Evolutionary conservation across 1,140 invertebrate species (phyloP), one percentile per base, ranked within the genome.

Genomic region (Brachionus koreanus): DNA sequence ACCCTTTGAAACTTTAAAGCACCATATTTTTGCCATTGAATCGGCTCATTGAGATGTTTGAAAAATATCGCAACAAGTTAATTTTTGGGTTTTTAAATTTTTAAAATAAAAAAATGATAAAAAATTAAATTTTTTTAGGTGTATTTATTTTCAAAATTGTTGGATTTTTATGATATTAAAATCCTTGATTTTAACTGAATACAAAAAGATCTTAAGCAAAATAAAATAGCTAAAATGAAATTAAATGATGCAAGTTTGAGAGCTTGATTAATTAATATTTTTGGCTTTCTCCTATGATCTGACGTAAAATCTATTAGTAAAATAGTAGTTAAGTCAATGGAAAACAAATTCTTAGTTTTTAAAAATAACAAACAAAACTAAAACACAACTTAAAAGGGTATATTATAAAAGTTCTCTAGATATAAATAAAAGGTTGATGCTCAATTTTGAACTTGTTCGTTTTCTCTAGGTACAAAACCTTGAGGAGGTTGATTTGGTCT

Each of bases 311-410:
- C 33, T 33, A 65, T 29, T n/a, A 12, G 5, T 12, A 65, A 33
- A 65, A 33, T 63, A 16, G 29, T 46, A 65, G 13, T n/a, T 5
- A 65, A 65, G 10, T 33, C 12, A 13, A 33, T 65, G 25, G 29
- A 65, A 65, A 33, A 65, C 25, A 65, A 65, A 65, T 13, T n/a
- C 25, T 65, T n/a, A 33, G 13, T 29, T 63, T 65, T 33, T 65
- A 12, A 65, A 65, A 65, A 65, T 33, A 65, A 65, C 25, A 65
- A 65, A 65, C 63, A 65, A 65, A 65, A 65, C 63, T 65, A 65
- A 65, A 65, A 65, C 63, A 65, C 63, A 65, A 65, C 33, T 65
- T 65, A 33, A 33, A 33, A 33, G 25, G 25, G 33, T 13, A 16
- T 29, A 33, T 23, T 29, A 33, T 23, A 37, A 65, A 65, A 33